Conservation (phyloP, 2,113 vertebrate genomes). For the Oophaga pumilio region DNA sequence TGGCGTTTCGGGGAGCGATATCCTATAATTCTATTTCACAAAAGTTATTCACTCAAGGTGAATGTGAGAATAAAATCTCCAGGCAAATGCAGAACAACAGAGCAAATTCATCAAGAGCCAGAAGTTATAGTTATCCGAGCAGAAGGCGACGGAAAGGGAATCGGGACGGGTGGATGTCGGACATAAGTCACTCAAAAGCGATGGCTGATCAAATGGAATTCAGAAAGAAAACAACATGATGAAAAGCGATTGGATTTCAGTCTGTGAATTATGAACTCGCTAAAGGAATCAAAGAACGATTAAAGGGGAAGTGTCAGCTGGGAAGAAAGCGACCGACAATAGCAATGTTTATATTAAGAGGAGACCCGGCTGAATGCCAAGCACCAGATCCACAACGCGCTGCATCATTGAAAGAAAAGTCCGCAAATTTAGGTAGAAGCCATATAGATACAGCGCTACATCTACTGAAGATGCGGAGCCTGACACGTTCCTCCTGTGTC, state of each 20-base stretch:
- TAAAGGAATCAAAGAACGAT: constrained; percentile 33
- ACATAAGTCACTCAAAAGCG: constrained; percentile 43
- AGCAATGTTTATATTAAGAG: constrained; percentile 12
- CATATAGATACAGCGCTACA: too few relatives aligned
- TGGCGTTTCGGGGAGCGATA: constrained; percentile 46
- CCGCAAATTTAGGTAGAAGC: too few relatives aligned
- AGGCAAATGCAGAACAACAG: constrained; percentile 41
- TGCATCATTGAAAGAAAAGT: not conserved
- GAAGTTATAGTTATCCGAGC: constrained; percentile 36
- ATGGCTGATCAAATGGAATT: constrained; percentile 49
- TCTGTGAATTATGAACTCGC: constrained; percentile 44
- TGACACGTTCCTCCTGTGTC: too few relatives aligned
- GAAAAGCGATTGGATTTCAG: constrained; percentile 29
- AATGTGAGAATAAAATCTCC: constrained; percentile 41
- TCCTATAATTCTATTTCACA: constrained; percentile 45
- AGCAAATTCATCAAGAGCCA: constrained; percentile 54
- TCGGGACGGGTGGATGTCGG: constrained; percentile 16
- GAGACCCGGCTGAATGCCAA: not conserved
- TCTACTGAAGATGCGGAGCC: too few relatives aligned
- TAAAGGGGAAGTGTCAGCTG: constrained; percentile 29
- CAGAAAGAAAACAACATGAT: constrained; percentile 41
- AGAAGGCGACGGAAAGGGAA: constrained; percentile 5
- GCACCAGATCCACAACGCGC: too few relatives aligned
- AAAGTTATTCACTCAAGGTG: constrained; percentile 55
- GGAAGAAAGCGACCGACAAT: constrained; percentile 3